Percentiles rank a stretch among this genome's conserved stretches.
These are phyloP conservation scores for Siphamia tubifer DNA, from an alignment of 2,113 vertebrate genomes.

Conservation along the genomic window DNA sequence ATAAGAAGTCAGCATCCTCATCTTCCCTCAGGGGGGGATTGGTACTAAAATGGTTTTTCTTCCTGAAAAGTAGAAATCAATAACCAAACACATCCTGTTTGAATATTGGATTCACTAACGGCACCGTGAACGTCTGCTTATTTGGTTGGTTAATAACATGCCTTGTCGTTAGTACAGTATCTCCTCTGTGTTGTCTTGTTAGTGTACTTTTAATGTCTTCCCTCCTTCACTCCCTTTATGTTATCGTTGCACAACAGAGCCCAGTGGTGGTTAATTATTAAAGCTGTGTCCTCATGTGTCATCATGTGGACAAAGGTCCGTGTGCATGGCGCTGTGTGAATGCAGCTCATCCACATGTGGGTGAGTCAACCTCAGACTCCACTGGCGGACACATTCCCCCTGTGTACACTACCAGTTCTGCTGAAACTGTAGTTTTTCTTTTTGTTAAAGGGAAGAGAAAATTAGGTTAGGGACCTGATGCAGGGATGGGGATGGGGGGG, in stretches of 20 bases:
- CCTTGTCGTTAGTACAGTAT: neutral
- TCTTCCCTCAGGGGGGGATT: slow-evolving; percentile 4
- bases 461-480: slow-evolving; percentile 29
- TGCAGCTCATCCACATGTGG: neutral
- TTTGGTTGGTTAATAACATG: no score
- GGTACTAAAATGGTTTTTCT: slow-evolving; percentile 32
- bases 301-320: slow-evolving; percentile 73
- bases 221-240: neutral
- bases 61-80: slow-evolving; percentile 46
- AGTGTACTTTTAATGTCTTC: neutral
- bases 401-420: slow-evolving; percentile 14
- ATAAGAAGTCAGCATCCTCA: slow-evolving; percentile 10
- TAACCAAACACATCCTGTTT: neutral
- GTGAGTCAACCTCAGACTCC: neutral
- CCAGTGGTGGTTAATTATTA: slow-evolving; percentile 84
- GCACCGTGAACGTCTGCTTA: neutral
- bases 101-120: neutral
- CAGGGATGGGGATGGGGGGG: neutral
- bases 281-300: slow-evolving; percentile 63
- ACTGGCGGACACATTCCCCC: neutral
- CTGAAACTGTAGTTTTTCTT: slow-evolving; percentile 28
- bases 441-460: slow-evolving; percentile 31
- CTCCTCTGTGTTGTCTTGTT: neutral
- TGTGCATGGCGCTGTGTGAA: neutral
- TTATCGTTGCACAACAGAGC: neutral